Evolutionary conservation across 2,113 vertebrate species (phyloP), one percentile per base, ranked within the genome.

Genomic region (Campylomormyrus tamandua): DNA sequence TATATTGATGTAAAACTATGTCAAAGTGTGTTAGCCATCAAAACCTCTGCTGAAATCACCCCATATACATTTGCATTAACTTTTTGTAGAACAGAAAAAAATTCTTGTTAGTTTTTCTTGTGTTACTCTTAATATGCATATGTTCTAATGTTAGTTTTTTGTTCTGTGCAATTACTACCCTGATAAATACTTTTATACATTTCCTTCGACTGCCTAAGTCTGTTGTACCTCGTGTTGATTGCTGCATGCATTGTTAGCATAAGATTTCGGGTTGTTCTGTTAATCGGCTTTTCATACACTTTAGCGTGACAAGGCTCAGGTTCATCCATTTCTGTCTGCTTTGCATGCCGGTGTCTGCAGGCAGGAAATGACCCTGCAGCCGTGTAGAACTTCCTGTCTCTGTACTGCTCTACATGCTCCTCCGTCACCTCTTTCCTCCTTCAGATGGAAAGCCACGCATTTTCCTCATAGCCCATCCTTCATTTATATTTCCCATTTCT

Each of bases 361-460:
- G 84, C 45, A 52, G 84, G 52, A 58, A 21, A 42, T 58, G 8
- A 8, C 27, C 8, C 31, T 24, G 92, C 94, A 95, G 93, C 93
- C 91, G 93, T 93, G 91, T 53, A 94, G 89, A 95, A 91, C 94
- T 93, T 95, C 93, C 94, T 95, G 93, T 95, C 91, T 95, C 83
- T 94, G 89, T 50, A 50, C 49, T 50, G 49, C 49, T 15, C 49
- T 15, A 15, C 13, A 89, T 92, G 89, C 21, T 74, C 89, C 91
- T 84, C 90, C 42, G 84, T 83, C 91, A 85, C 91, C 88, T 27
- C 89, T 91, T 94, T 83, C 87, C 77, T 39, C 80, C 91, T 92
- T 92, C 90, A 95, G 94, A 94, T 92, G 93, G 93, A 95, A 93
- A 93, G 91, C 90, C 92, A 93, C 93, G 93, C 91, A 92, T 93